Percentiles rank a stretch among this genome's conserved stretches.
These are phyloP conservation scores for Campoplex capitator DNA, from an alignment of 2,888 invertebrate species.

Conservation along the genomic window DNA sequence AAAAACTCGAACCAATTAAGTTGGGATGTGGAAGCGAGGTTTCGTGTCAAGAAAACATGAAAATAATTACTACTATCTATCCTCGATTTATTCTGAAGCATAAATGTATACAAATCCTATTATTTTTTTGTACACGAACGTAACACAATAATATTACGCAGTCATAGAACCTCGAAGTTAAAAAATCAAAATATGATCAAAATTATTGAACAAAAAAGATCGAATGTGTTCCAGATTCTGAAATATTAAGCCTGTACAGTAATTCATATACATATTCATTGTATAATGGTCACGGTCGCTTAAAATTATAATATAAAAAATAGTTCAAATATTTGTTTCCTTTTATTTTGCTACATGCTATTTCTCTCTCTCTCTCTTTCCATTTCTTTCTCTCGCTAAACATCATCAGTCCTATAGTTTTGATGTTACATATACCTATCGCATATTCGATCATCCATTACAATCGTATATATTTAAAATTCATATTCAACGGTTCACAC, in stretches of 20 bases:
- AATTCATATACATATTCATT: constrained; percentile 61
- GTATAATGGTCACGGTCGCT: constrained; percentile 64
- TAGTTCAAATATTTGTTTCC: constrained; percentile 60
- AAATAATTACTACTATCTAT: constrained; percentile 40
- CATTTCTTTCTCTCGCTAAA: constrained; percentile 19
- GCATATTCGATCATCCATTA: constrained; percentile 11
- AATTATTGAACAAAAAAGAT: constrained; percentile 12
- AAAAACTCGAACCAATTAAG: background rate
- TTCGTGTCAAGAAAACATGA: background rate
- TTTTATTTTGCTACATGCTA: constrained; percentile 48
- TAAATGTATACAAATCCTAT: constrained; percentile 58
- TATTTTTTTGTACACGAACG: constrained; percentile 50
- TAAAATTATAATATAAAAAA: constrained; percentile 70
- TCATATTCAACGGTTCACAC: background rate
- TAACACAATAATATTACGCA: constrained; percentile 57
- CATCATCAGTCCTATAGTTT: constrained; percentile 42
- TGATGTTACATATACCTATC: constrained; percentile 38
- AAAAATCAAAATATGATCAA: constrained; percentile 36
- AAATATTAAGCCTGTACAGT: constrained; percentile 60
- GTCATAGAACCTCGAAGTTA: constrained; percentile 47
- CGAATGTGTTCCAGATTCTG: constrained; percentile 30
- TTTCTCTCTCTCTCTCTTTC: constrained; percentile 11
- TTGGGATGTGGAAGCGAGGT: background rate
- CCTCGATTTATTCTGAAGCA: constrained; percentile 62
- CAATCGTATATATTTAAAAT: constrained; percentile 34